Conservation (phyloP, 35 echinoderm and acorn worm species). For the Acanthaster planci region DNA sequence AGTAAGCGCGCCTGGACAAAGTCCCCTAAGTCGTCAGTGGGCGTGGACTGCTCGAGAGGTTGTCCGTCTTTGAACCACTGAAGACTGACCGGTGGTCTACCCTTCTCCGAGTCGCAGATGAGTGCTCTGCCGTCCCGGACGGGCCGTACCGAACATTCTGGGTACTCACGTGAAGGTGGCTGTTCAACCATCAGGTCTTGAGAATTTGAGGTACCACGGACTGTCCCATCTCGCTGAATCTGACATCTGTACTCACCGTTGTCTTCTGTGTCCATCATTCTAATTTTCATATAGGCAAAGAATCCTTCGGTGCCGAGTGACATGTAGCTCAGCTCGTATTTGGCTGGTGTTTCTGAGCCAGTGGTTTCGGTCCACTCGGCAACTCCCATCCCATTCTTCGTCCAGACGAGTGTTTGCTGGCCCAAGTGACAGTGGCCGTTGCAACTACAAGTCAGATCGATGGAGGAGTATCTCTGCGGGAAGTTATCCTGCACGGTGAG, state of each 20-base stretch:
- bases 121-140: background rate
- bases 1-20: background rate
- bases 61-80: background rate
- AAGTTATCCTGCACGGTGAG: too few species aligned
- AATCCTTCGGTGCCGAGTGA: too few species aligned
- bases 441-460: too few species aligned
- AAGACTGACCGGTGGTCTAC: background rate
- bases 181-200: background rate
- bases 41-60: background rate
- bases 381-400: too few species aligned
- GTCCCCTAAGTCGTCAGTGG: background rate
- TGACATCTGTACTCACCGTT: background rate
- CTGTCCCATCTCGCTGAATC: background rate
- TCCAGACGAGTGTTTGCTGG: too few species aligned
- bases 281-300: background rate
- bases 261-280: background rate
- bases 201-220: background rate
- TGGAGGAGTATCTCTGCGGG: too few species aligned
- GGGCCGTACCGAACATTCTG: background rate
- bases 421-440: too few species aligned
- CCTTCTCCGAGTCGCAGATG: constrained; percentile 5
- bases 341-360: too few species aligned
- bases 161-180: background rate
- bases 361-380: too few species aligned
- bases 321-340: too few species aligned